Conservation (phyloP, 2,888 invertebrate species). For the Cantharis flavilabris region DNA sequence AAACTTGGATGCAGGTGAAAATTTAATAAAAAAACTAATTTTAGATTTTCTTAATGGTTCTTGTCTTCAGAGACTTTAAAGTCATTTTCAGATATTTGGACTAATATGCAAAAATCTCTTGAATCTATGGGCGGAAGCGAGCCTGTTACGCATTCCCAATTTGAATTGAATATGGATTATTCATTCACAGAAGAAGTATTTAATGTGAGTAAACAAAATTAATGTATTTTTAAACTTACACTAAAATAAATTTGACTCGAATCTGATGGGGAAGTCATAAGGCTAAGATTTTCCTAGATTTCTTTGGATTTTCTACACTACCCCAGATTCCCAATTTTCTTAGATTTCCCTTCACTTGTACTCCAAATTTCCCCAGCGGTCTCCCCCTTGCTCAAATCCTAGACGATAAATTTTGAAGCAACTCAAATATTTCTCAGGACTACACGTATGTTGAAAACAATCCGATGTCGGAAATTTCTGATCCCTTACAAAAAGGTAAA, state of each 20-base stretch:
- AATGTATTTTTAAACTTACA: too few species aligned
- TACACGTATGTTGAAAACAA: conserved; percentile 85
- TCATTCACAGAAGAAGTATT: not conserved
- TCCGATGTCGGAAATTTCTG: conserved; percentile 75
- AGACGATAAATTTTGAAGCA: too few species aligned
- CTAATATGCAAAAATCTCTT: not conserved
- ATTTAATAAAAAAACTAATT: not conserved
- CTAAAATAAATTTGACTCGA: not conserved
- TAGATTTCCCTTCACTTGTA: too few species aligned
- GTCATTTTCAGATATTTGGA: not conserved
- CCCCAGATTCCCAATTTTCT: too few species aligned
- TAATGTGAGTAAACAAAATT: not conserved
- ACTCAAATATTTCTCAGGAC: conserved; percentile 56
- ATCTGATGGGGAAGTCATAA: too few species aligned
- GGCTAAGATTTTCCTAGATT: too few species aligned
- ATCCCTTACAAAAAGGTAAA: conserved; percentile 86
- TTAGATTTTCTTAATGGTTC: not conserved
- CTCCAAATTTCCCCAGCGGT: too few species aligned
- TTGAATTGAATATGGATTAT: not conserved
- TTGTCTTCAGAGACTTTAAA: not conserved
- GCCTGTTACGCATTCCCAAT: not conserved
- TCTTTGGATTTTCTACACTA: too few species aligned
- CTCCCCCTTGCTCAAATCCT: too few species aligned
- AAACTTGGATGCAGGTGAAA: not conserved
- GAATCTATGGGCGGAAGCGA: not conserved